phyloP scores from a whole-genome alignment of 2,797 vertebrate genomes.

The Allochrocebus solatus region DNA sequence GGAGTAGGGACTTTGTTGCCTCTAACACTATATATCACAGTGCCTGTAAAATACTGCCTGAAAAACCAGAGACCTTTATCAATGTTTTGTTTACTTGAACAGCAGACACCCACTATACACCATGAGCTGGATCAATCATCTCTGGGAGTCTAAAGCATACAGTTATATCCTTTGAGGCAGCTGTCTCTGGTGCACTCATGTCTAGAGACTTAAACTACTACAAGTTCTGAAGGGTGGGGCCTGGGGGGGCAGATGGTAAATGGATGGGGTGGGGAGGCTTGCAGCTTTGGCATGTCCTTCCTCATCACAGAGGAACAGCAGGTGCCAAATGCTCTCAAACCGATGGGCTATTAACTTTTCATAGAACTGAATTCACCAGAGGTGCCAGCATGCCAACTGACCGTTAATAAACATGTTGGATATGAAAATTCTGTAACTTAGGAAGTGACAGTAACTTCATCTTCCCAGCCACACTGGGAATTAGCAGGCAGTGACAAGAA shows the following conservation, averaged over 20 bases:
- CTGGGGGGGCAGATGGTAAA: not conserved
- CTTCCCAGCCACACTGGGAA: not conserved
- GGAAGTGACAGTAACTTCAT: not conserved
- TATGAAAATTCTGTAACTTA: not conserved
- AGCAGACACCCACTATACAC: not conserved
- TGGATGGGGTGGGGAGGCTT: not conserved
- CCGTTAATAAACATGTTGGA: not conserved
- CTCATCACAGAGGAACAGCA: not conserved
- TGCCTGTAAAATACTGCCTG: not conserved
- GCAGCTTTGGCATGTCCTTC: not conserved
- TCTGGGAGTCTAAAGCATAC: not conserved
- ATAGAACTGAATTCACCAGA: not conserved
- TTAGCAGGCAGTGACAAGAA: not conserved
- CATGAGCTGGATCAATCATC: not conserved
- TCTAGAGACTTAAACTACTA: not conserved
- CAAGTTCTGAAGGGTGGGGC: not conserved
- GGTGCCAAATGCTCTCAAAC: not conserved
- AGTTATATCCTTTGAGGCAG: not conserved
- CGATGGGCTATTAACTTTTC: not conserved
- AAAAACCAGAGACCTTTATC: not conserved
- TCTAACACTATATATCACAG: not conserved
- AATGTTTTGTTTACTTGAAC: not conserved
- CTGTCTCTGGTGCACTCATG: not conserved
- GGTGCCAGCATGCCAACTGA: not conserved
- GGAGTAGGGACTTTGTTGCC: not conserved